Evolutionary conservation across 2,797 vertebrate species (phyloP), one percentile per base, ranked within the genome.

Genomic region (Pangasius djambal): DNA sequence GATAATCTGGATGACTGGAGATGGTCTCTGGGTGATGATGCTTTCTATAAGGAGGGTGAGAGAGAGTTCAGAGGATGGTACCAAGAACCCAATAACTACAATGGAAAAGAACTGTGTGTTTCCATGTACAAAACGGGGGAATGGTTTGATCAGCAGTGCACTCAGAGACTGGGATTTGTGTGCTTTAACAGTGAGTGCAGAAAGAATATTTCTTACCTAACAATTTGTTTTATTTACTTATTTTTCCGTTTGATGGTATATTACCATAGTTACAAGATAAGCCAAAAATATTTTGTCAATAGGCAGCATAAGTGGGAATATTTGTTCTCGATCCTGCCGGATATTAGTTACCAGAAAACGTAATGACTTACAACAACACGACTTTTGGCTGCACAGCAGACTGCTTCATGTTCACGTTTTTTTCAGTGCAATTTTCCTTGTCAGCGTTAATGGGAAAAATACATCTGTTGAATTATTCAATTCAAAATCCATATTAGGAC

Each of bases 1-100:
- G 92, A 93, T 83, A 48, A 48, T 48, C 0, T 50, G 18, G 34
- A 1, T 1, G 83, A 78, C 4, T 95, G 93, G 93, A 90, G 20
- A 55, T 94, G 94, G 94, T 31, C 40, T 0, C 34, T 88, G 7
- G 86, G 69, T 77, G 10, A 91, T 1, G 34, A 0, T 48, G n/a
- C 72, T 2, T 89, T 91, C 16, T 89, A 88, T 67, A 70, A 55
- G 20, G 6, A 82, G 57, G 61, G 55, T 65, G 40, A 74, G 1
- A 34, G 0, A 13, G 9, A 89, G 40, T 94, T 87, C 44, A 89
- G 1, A 85, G 57, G 40, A 20, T 75, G 57, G n/a, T 31, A 65
- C 15, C 31, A 70, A 28, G 28, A 88, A 59, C 90, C 90, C 0
- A 4, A 89, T 44, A 88, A 91, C 15, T 0, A 2, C 31, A 1